Evolutionary conservation across 2,113 vertebrate species (phyloP), one percentile per base, ranked within the genome.

Genomic region (Takifugu flavidus): DNA sequence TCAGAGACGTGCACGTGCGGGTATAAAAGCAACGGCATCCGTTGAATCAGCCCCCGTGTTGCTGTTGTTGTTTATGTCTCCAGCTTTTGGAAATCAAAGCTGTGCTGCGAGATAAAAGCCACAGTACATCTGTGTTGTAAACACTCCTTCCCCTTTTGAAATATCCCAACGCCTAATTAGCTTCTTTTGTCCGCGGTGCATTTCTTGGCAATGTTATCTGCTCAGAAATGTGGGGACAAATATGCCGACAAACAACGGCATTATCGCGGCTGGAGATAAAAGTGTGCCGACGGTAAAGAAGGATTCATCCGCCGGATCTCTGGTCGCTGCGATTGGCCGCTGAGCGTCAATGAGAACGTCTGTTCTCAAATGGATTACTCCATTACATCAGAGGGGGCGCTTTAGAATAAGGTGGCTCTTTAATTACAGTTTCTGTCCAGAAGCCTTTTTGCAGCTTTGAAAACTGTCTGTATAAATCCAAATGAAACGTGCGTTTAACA

Each of bases 271-370:
- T 69, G 68, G 6, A 67, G 63, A 75, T 50, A 29, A 52, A 20
- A 72, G 47, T 56, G 54, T 62, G 62, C 61, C 79, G 72, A 45
- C 62, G 59, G 26, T 42, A 67, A 62, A 80, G 65, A 69, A 55
- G 75, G 74, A 83, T 77, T 83, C 74, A 77, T 74, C 65, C 67
- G 29, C 57, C 82, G 65, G 78, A 58, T 5, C 80, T 66, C 78
- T 67, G 72, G 84, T 85, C 86, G 84, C 84, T 82, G 84, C 82
- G 84, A 52, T 59, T 67, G 14, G 82, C 79, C 81, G 82, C 77
- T 77, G 79, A 71, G 79, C 86, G 75, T 84, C 79, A 84, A 77
- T 31, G 53, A 56, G 57, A 75, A 63, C 77, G 67, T 66, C 43
- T 50, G 70, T 62, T 61, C 47, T 58, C 59, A 65, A 2, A 26